phyloP scores from a whole-genome alignment of 2,888 invertebrate genomes.

The Stenodera caucasica region DNA sequence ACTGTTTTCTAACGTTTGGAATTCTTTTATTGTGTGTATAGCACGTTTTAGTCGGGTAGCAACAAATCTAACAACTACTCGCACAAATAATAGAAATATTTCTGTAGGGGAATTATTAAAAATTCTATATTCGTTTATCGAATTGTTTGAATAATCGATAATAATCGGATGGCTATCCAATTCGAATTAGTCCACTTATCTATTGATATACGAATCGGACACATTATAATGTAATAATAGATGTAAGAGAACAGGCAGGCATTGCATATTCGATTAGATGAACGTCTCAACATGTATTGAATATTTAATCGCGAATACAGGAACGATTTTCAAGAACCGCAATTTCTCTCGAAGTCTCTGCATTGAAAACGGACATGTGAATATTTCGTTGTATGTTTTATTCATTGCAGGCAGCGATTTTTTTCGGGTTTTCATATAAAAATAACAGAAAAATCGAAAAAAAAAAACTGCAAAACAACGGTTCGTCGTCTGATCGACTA shows the following conservation, averaged over 20 bases:
- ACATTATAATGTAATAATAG: conserved; percentile 38
- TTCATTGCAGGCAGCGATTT: background rate
- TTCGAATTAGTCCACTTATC: too few relatives aligned
- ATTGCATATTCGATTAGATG: conserved; percentile 39
- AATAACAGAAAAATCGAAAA: background rate
- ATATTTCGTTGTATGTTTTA: conserved; percentile 9
- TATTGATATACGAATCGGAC: too few relatives aligned
- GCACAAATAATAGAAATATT: too few relatives aligned
- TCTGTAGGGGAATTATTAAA: too few relatives aligned
- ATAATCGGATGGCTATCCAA: too few relatives aligned
- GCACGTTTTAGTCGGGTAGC: background rate
- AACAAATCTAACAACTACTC: background rate
- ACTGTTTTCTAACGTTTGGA: background rate
- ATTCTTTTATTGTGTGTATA: background rate
- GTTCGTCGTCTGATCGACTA: background rate
- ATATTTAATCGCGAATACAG: conserved; percentile 31
- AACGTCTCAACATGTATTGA: conserved; percentile 33
- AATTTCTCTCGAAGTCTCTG: conserved; percentile 25
- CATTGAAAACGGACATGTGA: conserved; percentile 19
- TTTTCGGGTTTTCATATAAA: background rate
- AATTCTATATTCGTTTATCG: too few relatives aligned
- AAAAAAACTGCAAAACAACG: background rate
- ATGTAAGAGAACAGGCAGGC: conserved; percentile 40
- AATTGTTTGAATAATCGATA: too few relatives aligned
- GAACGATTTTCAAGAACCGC: conserved; percentile 27